phyloP scores from a whole-genome alignment of 2,888 invertebrate genomes.

The Muscina levida region DNA sequence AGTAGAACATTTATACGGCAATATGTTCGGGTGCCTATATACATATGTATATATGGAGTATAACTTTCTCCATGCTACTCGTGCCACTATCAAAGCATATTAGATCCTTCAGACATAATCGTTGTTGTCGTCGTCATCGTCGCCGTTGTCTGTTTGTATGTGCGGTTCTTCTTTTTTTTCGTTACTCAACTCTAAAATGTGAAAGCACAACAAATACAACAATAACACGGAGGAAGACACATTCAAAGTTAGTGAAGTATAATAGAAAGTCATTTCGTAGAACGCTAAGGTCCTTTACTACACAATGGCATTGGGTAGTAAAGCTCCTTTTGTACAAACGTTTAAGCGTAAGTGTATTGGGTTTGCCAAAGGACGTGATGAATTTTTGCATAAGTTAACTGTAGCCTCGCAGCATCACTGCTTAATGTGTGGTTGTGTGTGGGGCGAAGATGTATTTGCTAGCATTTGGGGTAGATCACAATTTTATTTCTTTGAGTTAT shows the following conservation, averaged over 20 bases:
- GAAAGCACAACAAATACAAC: slow-evolving; percentile 36
- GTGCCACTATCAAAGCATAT: slow-evolving; percentile 43
- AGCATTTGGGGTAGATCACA: slow-evolving; percentile 20
- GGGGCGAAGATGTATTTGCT: too few species aligned
- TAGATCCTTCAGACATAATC: slow-evolving; percentile 67
- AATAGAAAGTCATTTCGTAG: slow-evolving; percentile 47
- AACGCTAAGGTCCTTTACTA: background rate
- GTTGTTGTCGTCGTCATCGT: slow-evolving; percentile 37
- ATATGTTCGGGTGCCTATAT: background rate
- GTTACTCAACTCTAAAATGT: slow-evolving; percentile 16
- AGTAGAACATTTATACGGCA: slow-evolving; percentile 11
- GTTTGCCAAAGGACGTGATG: slow-evolving; percentile 63
- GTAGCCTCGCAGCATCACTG: slow-evolving; percentile 32
- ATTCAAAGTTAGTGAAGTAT: slow-evolving; percentile 58
- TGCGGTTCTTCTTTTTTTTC: background rate
- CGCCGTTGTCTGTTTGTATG: too few species aligned
- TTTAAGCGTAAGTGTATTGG: slow-evolving; percentile 37
- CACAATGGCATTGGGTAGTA: too few species aligned
- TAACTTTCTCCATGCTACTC: slow-evolving; percentile 49
- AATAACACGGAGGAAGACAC: slow-evolving; percentile 42
- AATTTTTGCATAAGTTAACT: slow-evolving; percentile 62
- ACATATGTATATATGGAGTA: slow-evolving; percentile 1
- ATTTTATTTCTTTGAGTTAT: slow-evolving; percentile 50
- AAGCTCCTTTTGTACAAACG: background rate
- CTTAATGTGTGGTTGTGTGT: slow-evolving; percentile 3